These are phyloP conservation scores for Eledone cirrhosa DNA, from an alignment of 2,888 invertebrate species.

Conservation along the genomic window DNA sequence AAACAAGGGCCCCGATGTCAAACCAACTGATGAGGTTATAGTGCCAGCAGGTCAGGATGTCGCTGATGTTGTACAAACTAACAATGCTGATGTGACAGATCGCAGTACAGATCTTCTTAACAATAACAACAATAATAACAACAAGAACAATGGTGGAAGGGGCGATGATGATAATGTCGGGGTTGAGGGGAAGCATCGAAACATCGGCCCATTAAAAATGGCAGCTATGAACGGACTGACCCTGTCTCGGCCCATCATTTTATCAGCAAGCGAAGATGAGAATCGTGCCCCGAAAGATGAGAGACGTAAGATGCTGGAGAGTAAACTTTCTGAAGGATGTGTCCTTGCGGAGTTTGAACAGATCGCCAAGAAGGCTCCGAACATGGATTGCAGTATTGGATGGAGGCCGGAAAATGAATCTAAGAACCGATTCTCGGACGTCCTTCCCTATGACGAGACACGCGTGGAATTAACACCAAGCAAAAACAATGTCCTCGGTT, in stretches of 20 bases:
- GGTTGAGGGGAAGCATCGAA: constrained; percentile 3
- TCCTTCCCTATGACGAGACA: constrained; percentile 91
- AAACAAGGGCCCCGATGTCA: background rate
- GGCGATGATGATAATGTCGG: background rate
- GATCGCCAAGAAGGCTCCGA: constrained; percentile 77
- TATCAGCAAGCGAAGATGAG: constrained; percentile 60
- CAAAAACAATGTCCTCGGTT: constrained; percentile 84
- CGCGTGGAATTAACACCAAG: constrained; percentile 83
- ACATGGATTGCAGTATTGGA: constrained; percentile 69
- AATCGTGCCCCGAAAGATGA: constrained; percentile 64
- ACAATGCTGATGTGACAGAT: too few species aligned
- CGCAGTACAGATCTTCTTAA: too few species aligned
- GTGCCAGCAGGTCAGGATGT: constrained; percentile 3
- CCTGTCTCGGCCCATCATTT: constrained; percentile 62
- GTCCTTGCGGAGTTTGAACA: constrained; percentile 81
- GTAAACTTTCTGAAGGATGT: constrained; percentile 61
- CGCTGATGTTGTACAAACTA: background rate
- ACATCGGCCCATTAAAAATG: constrained; percentile 64
- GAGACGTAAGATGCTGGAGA: constrained; percentile 59
- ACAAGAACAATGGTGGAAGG: too few species aligned
- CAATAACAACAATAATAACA: too few species aligned
- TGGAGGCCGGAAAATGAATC: constrained; percentile 75
- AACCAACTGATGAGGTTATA: background rate
- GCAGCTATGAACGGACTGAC: constrained; percentile 67
- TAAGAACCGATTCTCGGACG: constrained; percentile 74